Evolutionary conservation across 35 echinoderm and acorn worm species (phyloP), one percentile per base, ranked within the genome.

Genomic region (Hemicentrotus pulcherrimus): DNA sequence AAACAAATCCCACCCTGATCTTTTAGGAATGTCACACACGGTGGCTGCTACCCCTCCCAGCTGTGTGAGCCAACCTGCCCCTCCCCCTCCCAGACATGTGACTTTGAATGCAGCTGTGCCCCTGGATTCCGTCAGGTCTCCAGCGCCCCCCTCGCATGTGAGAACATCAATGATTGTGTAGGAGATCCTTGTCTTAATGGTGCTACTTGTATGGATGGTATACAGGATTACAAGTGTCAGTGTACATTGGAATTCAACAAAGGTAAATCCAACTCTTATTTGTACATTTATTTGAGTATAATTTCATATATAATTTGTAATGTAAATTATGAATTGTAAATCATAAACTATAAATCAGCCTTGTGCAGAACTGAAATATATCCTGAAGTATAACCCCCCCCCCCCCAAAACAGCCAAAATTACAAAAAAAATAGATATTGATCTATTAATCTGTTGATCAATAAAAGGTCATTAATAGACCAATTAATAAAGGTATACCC

Each of bases 221-320:
- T 99, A 85, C 95, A 92, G 85, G 98, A 99, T 60, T 99, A 99
- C 65, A 96, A 95, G 4, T 99, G 98, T 88, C 94, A 95, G 31
- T 99, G 98, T 95, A 99, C 98, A 45, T 60, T 96, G 32, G 96
- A 97, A 71, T 99, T 97, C 46, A 99, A 99, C 61, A 99, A 99
- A 95, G 98, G 98, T 99, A 94, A 33, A 95, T 78, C 22, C 6
- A n/a, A 78, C 11, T 10, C 50, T 55, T 55, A 52, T 52, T 3
- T 52, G 50, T 11, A 55, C 12, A 55, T 55, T 55, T 55, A 55
- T 55, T 55, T 11, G 50, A 55, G 50, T 14, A 15, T 13, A 11
- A 55, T 15, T 55, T 55, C 15, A 14, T 14, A 11, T 11, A 55
- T 55, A 55, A 2, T 14, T 55, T 2, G 0, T 14, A 55, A 11